Percentiles rank a stretch among this genome's conserved stretches.
These are phyloP conservation scores for Apodemia mormo DNA, from an alignment of 2,888 invertebrate species.

Conservation along the genomic window DNA sequence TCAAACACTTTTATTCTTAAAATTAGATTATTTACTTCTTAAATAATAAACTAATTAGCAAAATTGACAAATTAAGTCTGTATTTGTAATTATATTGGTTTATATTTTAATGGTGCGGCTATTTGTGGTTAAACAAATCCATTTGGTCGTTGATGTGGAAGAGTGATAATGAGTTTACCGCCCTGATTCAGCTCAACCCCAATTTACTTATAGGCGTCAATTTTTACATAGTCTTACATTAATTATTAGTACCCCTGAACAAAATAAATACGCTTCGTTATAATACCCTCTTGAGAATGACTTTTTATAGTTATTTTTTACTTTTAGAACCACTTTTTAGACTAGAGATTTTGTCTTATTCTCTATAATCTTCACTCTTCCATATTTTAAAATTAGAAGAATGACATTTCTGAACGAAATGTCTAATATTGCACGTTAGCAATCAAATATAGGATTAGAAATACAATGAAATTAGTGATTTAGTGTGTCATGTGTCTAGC, in stretches of 20 bases:
- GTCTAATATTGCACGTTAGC: slow-evolving; percentile 69
- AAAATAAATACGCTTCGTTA: slow-evolving; percentile 19
- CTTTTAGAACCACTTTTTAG: slow-evolving; percentile 39
- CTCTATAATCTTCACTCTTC: slow-evolving; percentile 77
- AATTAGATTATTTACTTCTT: too few relatives aligned
- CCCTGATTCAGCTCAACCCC: slow-evolving; percentile 5
- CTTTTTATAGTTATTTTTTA: slow-evolving; percentile 35
- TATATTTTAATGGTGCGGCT: slow-evolving; percentile 61
- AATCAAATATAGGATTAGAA: slow-evolving; percentile 57
- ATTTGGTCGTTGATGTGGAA: slow-evolving; percentile 76
- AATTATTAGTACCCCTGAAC: not conserved
- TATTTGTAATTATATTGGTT: slow-evolving; percentile 30
- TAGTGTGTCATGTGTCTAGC: slow-evolving; percentile 67
- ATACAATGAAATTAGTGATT: slow-evolving; percentile 53
- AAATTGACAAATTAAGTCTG: slow-evolving; percentile 32
- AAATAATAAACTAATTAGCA: not conserved
- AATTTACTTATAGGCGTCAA: slow-evolving; percentile 31
- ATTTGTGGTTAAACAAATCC: slow-evolving; percentile 65
- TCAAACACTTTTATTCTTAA: too few relatives aligned
- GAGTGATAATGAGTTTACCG: slow-evolving; percentile 60
- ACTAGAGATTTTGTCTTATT: slow-evolving; percentile 47
- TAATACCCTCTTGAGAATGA: slow-evolving; percentile 42
- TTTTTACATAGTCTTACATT: slow-evolving; percentile 31
- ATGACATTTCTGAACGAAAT: slow-evolving; percentile 49
- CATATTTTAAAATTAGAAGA: slow-evolving; percentile 65